Evolutionary conservation across 2,797 vertebrate genomes (phyloP), one percentile per base, ranked within the genome.

Genomic region (Tragelaphus oryx): DNA sequence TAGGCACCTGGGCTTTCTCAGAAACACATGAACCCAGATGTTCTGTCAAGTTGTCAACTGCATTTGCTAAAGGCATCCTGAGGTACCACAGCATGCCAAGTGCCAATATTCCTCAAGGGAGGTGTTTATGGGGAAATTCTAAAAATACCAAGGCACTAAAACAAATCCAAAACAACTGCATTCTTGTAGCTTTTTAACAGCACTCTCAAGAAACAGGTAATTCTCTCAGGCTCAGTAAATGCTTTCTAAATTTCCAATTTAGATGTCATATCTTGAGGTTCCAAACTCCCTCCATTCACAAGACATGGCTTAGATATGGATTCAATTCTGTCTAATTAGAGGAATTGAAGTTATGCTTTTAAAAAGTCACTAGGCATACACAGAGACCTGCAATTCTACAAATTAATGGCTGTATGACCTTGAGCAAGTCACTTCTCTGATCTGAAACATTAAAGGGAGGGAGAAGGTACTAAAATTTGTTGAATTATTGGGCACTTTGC

Each of bases 81-180:
- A 93, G 94, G 50, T 93, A 68, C 44, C 65, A n/a, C 8, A 50
- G 62, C 76, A 18, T 44, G 95, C 90, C 84, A 75, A 95, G 57
- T n/a, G 57, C 76, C 22, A 20, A 37, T 62, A 22, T 46, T 96
- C 87, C 91, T 94, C 89, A 41, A 92, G 81, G 81, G 60, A 92
- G 55, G 37, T 85, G 83, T 95, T 97, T 83, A 87, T 95, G 68
- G 74, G 83, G 60, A 96, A 87, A 84, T 83, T 95, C 89, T 93
- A 96, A 97, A 97, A 97, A 95, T 96, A 91, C 76, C 12, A 16
- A 50, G 52, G 50, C 74, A 82, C 82, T 95, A 84, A 91, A 89
- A 95, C 71, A 87, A 92, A 87, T 82, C 54, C 87, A 95, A 76
- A 96, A 82, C 95, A 93, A 97, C 87, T 95, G 86, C 74, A 80